Percentiles rank a stretch among this genome's conserved stretches.
Conservation (phyloP, 2,113 vertebrate genomes). For the Thunnus thynnus region DNA sequence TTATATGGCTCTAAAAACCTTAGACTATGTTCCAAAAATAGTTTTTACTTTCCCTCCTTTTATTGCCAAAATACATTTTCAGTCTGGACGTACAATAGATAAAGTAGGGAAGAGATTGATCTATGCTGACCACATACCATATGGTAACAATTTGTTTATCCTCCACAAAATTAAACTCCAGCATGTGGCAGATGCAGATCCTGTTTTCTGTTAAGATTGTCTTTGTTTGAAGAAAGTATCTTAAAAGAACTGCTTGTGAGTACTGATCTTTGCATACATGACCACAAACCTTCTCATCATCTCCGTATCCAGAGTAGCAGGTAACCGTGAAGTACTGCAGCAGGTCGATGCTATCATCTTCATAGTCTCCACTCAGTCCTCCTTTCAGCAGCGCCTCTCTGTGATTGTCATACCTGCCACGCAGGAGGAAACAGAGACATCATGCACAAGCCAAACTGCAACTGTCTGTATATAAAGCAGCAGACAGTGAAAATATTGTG, state of each 20-base stretch:
- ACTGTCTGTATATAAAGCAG: neutral
- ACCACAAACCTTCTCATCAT: conserved; percentile 90
- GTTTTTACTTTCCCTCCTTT: neutral
- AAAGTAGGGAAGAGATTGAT: no score
- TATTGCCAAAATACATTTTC: neutral
- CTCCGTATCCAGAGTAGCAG: conserved; percentile 94
- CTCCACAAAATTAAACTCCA: no score
- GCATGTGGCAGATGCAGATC: no score
- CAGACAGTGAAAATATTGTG: no score
- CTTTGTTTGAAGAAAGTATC: no score
- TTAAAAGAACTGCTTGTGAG: neutral
- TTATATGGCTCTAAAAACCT: neutral
- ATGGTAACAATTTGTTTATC: neutral
- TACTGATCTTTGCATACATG: neutral
- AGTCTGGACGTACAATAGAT: no score
- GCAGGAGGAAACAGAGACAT: neutral
- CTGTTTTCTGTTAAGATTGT: no score
- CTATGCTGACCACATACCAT: neutral
- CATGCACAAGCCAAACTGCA: no score
- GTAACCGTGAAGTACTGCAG: conserved; percentile 94
- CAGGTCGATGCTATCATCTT: conserved; percentile 94
- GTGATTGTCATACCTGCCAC: conserved; percentile 95
- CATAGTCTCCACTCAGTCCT: conserved; percentile 90
- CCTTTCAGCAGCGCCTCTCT: conserved; percentile 94
- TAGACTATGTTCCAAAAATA: no score